Conservation (phyloP, 2,113 vertebrate species). For the Labrus mixtus region DNA sequence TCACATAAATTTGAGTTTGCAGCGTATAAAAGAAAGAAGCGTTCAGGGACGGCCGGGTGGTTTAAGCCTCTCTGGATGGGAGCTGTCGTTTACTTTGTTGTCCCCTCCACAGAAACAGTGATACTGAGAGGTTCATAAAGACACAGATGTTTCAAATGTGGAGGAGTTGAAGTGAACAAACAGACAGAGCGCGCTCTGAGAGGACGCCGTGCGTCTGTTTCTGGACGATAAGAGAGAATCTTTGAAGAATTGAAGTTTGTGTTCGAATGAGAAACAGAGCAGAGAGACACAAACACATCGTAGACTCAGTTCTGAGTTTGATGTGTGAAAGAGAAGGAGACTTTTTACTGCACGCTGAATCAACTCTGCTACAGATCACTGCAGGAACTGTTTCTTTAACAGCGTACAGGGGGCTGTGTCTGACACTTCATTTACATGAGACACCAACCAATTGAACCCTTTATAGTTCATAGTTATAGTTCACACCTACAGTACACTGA, state of each 20-base stretch:
- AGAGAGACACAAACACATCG: conserved; percentile 15
- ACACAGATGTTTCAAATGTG: conserved; percentile 50
- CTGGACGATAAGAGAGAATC: conserved; percentile 51
- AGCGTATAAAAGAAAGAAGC: conserved; percentile 8
- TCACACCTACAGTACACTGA: too few relatives aligned
- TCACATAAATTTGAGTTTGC: conserved; percentile 44
- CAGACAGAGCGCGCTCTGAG: conserved; percentile 26
- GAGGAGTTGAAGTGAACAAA: conserved; percentile 39
- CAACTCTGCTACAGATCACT: background rate
- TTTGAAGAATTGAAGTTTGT: conserved; percentile 58
- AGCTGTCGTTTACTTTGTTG: conserved; percentile 57
- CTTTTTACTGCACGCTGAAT: background rate
- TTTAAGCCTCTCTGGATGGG: conserved; percentile 42
- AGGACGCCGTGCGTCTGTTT: conserved; percentile 43
- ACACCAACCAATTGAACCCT: too few relatives aligned
- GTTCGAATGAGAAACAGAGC: conserved; percentile 16
- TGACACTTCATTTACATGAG: too few relatives aligned
- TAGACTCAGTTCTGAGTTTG: conserved; percentile 18
- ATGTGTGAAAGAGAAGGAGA: conserved; percentile 3
- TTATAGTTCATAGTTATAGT: too few relatives aligned
- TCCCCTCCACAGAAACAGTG: conserved; percentile 39
- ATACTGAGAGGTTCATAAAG: conserved; percentile 36
- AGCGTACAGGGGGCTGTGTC: background rate
- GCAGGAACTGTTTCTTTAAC: background rate
- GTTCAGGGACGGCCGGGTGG: background rate